Percentiles rank a stretch among this genome's conserved stretches.
Evolutionary conservation across 2,113 vertebrate species (phyloP).

Genomic region (Megaceryle torquata): DNA sequence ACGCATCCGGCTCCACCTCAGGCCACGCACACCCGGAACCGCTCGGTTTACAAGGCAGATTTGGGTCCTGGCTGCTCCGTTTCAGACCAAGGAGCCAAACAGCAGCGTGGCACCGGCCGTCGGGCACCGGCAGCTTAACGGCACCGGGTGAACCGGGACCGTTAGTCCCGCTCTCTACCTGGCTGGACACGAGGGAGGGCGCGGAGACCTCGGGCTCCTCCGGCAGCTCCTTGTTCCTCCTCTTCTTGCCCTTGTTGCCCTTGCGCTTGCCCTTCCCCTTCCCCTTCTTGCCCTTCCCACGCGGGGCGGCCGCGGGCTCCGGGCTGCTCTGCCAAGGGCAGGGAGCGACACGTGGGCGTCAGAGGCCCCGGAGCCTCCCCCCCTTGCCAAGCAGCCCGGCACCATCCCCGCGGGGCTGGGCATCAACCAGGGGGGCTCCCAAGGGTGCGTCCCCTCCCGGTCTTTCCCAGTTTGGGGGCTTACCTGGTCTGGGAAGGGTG

Average conservation of each 20-base stretch:
- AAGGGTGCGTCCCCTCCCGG: neutral
- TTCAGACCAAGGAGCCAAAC: too few relatives aligned
- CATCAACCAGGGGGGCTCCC: too few relatives aligned
- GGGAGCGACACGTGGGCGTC: neutral
- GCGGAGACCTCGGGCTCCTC: neutral
- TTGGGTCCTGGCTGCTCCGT: neutral
- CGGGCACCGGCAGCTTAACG: neutral
- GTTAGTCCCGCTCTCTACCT: slow-evolving; percentile 45
- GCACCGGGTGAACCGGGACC: neutral
- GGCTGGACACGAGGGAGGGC: neutral
- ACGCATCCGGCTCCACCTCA: too few relatives aligned
- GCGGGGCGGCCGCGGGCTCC: neutral
- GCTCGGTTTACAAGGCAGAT: too few relatives aligned
- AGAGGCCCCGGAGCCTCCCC: too few relatives aligned
- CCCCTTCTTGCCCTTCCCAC: slow-evolving; percentile 70
- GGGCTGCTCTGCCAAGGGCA: neutral
- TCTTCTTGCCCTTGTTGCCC: slow-evolving; percentile 72
- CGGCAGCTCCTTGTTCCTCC: slow-evolving; percentile 77
- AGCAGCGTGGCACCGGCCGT: too few relatives aligned
- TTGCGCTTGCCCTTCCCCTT: slow-evolving; percentile 75
- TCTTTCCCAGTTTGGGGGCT: neutral
- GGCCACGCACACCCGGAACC: too few relatives aligned
- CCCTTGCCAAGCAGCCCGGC: too few relatives aligned
- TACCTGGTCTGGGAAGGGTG: slow-evolving; percentile 42
- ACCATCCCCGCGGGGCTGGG: too few relatives aligned